Base-by-base conservation (phyloP, 2,113 vertebrate genomes). In the Toxotes jaculatrix region DNA sequence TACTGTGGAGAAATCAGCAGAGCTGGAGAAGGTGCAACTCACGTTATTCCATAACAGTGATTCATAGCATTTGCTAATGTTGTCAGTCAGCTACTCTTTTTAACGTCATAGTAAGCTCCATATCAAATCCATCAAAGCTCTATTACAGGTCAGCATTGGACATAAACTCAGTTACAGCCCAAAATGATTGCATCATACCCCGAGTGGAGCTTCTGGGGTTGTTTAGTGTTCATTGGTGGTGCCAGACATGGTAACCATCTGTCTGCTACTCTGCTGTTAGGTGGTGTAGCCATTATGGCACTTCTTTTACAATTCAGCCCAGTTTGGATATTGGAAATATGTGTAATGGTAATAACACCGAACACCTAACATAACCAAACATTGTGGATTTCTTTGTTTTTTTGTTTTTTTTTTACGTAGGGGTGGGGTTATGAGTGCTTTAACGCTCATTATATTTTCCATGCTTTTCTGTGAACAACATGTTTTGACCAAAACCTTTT, bases 71-170 rank as follows among this genome's bases (percentile, higher is more conserved):
- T 51, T 53, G 17, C 17, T 51, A 8, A 21, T n/a, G 43, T 19
- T 67, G 16, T 49, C 43, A 49, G 31, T 36, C 5, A 3, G 31
- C 45, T 36, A 34, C 17, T 69, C 16, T n/a, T 53, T 34, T n/a
- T 69, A 53, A 38, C 34, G 47, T 53, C 47, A 36, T n/a, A 36
- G 5, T 14, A 23, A 23, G 60, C 14, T 40, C 60, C n/a, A 19
- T 47, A 64, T 27, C 59, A 53, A 77, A 60, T 68, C 21, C 53
- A 38, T 77, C 64, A 23, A 8, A 56, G 51, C 12, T 16, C 21
- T 27, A 13, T 49, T 27, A 56, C 19, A 49, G 17, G 13, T 51
- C 14, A 57, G 36, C 14, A 55, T 59, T 7, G 43, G 65, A 7
- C 47, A 47, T 10, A 21, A 78, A 77, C 38, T 57, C 7, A 77